Evolutionary conservation across 2,888 invertebrate genomes (phyloP).

Genomic region (Euproctis similis): DNA sequence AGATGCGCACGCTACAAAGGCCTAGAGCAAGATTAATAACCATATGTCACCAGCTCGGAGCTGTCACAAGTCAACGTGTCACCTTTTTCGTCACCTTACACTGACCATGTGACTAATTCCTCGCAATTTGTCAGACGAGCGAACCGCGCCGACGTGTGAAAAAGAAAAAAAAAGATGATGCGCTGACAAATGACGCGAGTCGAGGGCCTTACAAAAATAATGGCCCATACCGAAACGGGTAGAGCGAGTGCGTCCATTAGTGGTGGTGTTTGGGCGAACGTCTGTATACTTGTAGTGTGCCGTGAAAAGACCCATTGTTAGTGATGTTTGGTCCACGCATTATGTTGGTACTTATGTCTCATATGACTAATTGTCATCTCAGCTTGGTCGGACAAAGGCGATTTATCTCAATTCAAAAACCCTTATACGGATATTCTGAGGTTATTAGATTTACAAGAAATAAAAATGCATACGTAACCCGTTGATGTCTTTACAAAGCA

Average conservation of each 20-base stretch:
- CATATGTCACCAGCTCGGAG: conserved; percentile 41
- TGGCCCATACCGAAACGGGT: conserved; percentile 68
- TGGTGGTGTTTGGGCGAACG: conserved; percentile 73
- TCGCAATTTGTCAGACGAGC: conserved; percentile 70
- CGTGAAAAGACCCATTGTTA: conserved; percentile 71
- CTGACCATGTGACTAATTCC: conserved; percentile 70
- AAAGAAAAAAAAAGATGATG: conserved; percentile 73
- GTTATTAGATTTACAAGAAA: conserved; percentile 6
- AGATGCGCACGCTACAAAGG: conserved; percentile 57
- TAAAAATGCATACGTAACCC: conserved; percentile 2
- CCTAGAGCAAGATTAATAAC: conserved; percentile 58
- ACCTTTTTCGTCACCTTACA: conserved; percentile 74
- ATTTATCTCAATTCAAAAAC: conserved; percentile 49
- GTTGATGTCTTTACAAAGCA: conserved; percentile 6
- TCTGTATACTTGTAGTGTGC: conserved; percentile 67
- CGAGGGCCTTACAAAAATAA: conserved; percentile 73
- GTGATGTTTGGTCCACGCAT: conserved; percentile 67
- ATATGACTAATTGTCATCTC: conserved; percentile 65
- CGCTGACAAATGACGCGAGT: conserved; percentile 71
- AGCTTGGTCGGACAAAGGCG: conserved; percentile 45
- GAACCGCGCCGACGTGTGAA: conserved; percentile 61
- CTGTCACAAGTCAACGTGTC: conserved; percentile 53
- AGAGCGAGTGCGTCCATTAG: conserved; percentile 66
- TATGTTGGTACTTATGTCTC: conserved; percentile 65
- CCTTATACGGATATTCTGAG: conserved; percentile 18